phyloP scores from a whole-genome alignment of 2,113 vertebrate genomes.

The human region GRCh38 chr20:31301001-31301500 shows the following conservation, averaged over 20 bases:
- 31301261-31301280: background rate
- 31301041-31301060: background rate
- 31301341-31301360: background rate
- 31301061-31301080: background rate
- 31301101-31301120: background rate
- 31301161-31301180: background rate
- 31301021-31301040: background rate
- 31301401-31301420: background rate
- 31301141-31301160: background rate
- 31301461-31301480: background rate
- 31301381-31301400: background rate
- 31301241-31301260: constrained; percentile 23
- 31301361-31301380: background rate
- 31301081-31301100: background rate
- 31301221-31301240: background rate
- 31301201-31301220: background rate
- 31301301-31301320: background rate
- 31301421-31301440: background rate
- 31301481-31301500: background rate
- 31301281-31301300: background rate
- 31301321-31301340: background rate
- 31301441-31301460: background rate
- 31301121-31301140: background rate
- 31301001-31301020: background rate
- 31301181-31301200: background rate